phyloP scores from a whole-genome alignment of 2,888 invertebrate species.

The Cepaea hortensis region DNA sequence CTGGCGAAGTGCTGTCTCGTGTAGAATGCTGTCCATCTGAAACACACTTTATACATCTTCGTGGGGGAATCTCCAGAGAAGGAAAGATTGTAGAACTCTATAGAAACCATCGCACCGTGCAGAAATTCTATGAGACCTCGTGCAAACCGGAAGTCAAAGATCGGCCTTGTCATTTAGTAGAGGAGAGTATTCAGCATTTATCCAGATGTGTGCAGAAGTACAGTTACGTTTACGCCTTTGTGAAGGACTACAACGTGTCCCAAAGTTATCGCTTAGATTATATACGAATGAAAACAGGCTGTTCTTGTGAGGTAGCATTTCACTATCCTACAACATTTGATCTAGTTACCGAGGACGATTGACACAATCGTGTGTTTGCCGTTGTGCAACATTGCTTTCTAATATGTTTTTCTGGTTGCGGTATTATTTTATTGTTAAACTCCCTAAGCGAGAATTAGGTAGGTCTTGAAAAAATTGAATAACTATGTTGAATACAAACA shows the following conservation, averaged over 20 bases:
- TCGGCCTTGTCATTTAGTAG: slow-evolving; percentile 86
- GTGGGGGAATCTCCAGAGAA: slow-evolving; percentile 85
- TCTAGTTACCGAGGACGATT: neutral
- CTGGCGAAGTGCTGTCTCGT: slow-evolving; percentile 38
- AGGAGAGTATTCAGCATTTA: slow-evolving; percentile 82
- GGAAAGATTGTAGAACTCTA: slow-evolving; percentile 83
- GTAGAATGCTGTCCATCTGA: slow-evolving; percentile 88
- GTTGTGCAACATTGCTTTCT: no score
- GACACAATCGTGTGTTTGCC: neutral
- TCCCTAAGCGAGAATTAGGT: no score
- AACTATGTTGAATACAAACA: no score
- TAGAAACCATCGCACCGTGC: slow-evolving; percentile 80
- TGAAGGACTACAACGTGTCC: slow-evolving; percentile 81
- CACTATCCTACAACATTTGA: neutral
- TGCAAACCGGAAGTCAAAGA: slow-evolving; percentile 84
- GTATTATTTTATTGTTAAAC: no score
- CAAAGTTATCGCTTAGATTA: slow-evolving; percentile 86
- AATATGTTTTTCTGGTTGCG: no score
- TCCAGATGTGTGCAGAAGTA: slow-evolving; percentile 90
- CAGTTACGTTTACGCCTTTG: slow-evolving; percentile 89
- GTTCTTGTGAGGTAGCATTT: slow-evolving; percentile 86
- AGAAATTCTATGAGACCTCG: slow-evolving; percentile 86
- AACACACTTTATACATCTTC: slow-evolving; percentile 86
- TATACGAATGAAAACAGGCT: slow-evolving; percentile 88
- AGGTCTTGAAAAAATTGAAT: no score